Evolutionary conservation across 2,888 invertebrate species (phyloP), one percentile per base, ranked within the genome.

Genomic region (Caenorhabditis uteleia): DNA sequence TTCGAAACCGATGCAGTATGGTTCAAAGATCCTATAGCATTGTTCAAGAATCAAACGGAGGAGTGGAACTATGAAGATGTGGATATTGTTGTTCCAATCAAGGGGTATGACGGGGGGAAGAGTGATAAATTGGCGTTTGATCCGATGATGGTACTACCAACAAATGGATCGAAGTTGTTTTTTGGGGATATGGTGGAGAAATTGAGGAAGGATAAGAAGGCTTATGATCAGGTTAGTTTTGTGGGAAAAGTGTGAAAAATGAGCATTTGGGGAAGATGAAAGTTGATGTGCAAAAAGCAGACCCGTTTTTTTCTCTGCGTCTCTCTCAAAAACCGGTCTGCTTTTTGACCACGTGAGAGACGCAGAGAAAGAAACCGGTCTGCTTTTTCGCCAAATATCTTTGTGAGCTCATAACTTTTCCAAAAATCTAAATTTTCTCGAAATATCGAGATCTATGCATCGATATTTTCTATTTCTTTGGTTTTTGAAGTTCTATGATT

Each of bases 1-100:
- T 71, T 82, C 54, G 81, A 81, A 43, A 69, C 79, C 3, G 81
- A 81, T 45, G 70, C 81, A 0, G 48, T 78, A 14, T 81, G 81
- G 81, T 70, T 82, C 26, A 58, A 57, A 27, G 74, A 80, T 50
- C 81, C 81, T 1, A 29, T 62, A 5, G 18, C 39, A 5, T 40
- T 74, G 10, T 77, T 78, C 42, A 33, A 33, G 2, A 64, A 73
- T 43, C 44, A 64, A 39, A 61, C 46, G 2, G n/a, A n/a, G n/a
- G 26, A 49, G 18, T n/a, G 29, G 27, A 23, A 49, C 2, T 45
- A 67, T n/a, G 78, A 77, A 12, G 77, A 77, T 44, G 75, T 68
- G 16, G 81, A 81, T 47, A 67, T 81, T 16, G 57, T 77, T 10
- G 69, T 82, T 3, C 81, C 81, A 5, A 50, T 74, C 6, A 77